These are phyloP conservation scores for Sciurus vulgaris DNA, from an alignment of 2,797 vertebrate species.

Conservation along the genomic window DNA sequence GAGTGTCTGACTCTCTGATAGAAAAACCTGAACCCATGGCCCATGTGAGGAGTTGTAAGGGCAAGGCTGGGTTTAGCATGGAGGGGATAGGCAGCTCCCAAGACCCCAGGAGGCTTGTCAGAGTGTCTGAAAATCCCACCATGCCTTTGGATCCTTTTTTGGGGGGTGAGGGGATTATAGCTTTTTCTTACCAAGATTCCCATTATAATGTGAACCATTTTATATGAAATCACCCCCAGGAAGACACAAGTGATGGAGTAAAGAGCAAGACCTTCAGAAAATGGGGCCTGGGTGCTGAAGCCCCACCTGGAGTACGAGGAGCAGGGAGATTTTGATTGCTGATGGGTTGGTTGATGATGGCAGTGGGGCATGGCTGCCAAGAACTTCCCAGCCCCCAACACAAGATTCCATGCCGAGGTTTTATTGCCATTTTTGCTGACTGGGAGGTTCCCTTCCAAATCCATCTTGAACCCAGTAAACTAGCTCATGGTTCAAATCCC, in stretches of 20 bases:
- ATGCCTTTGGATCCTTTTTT: not conserved
- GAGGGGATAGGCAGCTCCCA: not conserved
- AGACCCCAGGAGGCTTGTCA: not conserved
- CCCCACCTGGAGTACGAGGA: not conserved
- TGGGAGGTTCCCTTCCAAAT: not conserved
- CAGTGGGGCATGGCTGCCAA: not conserved
- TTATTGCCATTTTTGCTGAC: slow-evolving; percentile 2
- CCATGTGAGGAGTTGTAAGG: not conserved
- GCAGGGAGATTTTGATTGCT: not conserved
- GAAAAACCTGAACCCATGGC: not conserved
- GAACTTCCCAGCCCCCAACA: not conserved
- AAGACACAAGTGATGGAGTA: not conserved
- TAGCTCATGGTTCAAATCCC: not conserved
- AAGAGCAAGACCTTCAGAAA: slow-evolving; percentile 20
- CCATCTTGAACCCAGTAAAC: not conserved
- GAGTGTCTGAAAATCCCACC: slow-evolving; percentile 6
- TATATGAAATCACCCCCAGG: not conserved
- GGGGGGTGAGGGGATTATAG: not conserved
- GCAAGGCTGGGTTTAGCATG: not conserved
- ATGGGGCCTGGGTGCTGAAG: not conserved
- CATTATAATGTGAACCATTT: slow-evolving; percentile 17
- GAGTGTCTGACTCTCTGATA: not conserved
- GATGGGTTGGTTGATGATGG: not conserved
- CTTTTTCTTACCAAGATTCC: not conserved
- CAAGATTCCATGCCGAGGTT: not conserved